Evolutionary conservation across 2,888 invertebrate genomes (phyloP), one percentile per base, ranked within the genome.

Genomic region (Perizoma affinitatum): DNA sequence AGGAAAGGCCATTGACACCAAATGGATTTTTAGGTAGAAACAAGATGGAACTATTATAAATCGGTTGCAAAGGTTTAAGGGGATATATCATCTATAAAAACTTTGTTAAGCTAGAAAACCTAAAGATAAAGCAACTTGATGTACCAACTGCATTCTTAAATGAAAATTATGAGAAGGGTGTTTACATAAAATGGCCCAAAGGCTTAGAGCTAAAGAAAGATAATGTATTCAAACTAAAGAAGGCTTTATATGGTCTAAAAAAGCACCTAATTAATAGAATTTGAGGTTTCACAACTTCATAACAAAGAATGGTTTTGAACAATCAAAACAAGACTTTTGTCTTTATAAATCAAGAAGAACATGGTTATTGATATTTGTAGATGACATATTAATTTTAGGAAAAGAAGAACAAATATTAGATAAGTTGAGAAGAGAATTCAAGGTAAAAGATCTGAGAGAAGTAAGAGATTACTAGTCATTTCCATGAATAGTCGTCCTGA

Each of bases 1-100:
- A 22, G 4, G 8, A 4, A 52, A 52, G 40, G 47, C 52, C 11
- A 58, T 58, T 8, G 58, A 58, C 11, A 58, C 58, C 1, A 58
- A 44, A 36, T 47, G 47, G 47, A 47, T 36, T 11, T 47, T 47
- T 36, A 47, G 47, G 22, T 5, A 10, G 8, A 61, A 61, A 43
- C 33, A 47, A 53, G 44, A 61, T 49, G 56, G 56, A 34, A 46
- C 8, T 1, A 42, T n/a, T 51, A 51, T 51, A 33, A 42, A 38
- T 43, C 51, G 9, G 51, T 51, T 7, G 51, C 51, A 34, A 22
- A 43, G 33, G 38, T n/a, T n/a, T n/a, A n/a, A n/a, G n/a, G n/a
- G n/a, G n/a, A n/a, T n/a, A n/a, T 51, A 33, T 22, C 51, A 38
- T 42, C 51, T 8, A 51, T 51, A 8, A 41, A 43, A n/a, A 42